Conservation (phyloP, 2,888 invertebrate genomes). For the Actias luna region DNA sequence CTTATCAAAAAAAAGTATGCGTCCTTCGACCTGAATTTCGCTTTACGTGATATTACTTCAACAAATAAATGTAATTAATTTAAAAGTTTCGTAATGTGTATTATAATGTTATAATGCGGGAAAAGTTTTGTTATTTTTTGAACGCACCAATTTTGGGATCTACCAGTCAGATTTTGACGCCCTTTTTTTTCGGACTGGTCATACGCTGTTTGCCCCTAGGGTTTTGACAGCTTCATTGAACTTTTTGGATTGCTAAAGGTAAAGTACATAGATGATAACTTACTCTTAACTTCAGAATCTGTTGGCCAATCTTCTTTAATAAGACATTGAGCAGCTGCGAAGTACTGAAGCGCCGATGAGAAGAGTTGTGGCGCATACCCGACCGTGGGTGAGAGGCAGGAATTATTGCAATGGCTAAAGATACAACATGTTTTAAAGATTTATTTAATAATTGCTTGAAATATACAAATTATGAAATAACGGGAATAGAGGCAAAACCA, state of each 20-base stretch:
- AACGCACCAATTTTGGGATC: no score
- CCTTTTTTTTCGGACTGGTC: no score
- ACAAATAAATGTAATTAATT: background rate
- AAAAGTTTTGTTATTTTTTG: no score
- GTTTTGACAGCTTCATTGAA: no score
- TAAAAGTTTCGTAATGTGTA: background rate
- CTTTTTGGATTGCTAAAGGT: background rate
- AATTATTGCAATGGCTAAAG: conserved; percentile 13
- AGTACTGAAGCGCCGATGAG: conserved; percentile 30
- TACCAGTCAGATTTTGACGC: no score
- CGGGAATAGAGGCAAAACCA: background rate
- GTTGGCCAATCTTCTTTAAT: conserved; percentile 24
- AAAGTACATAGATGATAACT: conserved; percentile 1
- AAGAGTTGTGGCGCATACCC: conserved; percentile 23
- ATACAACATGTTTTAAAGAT: background rate
- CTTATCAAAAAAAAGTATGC: background rate
- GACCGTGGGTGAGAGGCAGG: conserved; percentile 15
- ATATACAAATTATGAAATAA: background rate
- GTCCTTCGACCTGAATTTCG: background rate
- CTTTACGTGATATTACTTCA: no score
- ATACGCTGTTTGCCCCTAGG: no score
- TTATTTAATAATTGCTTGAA: background rate
- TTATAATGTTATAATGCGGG: no score
- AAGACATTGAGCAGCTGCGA: conserved; percentile 34
- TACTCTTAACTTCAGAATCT: conserved; percentile 23